Percentiles rank a stretch among this genome's conserved stretches.
Conservation (phyloP, 2,113 vertebrate species). For the Halcyon malimbica region DNA sequence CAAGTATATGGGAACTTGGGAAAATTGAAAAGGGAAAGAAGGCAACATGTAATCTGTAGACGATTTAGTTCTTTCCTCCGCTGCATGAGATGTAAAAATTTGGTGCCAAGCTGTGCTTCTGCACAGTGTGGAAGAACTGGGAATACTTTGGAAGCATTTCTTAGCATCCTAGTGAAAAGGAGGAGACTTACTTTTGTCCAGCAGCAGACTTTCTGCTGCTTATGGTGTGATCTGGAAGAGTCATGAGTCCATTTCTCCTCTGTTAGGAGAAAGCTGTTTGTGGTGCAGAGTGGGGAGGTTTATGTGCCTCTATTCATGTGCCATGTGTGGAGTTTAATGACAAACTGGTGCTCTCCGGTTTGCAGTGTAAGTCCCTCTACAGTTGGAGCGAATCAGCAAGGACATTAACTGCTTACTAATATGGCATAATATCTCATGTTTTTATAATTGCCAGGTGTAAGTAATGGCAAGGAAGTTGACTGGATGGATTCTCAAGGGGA, state of each 20-base stretch:
- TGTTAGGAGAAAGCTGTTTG: not conserved
- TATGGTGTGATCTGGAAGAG: not conserved
- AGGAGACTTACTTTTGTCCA: not conserved
- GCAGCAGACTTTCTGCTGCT: not conserved
- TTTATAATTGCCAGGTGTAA: slow-evolving; percentile 79
- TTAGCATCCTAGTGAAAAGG: not conserved
- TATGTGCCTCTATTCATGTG: not conserved
- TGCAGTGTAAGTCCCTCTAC: not conserved
- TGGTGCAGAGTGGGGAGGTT: not conserved
- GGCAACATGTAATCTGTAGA: not conserved
- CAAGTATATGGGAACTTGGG: not conserved
- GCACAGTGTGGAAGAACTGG: not conserved
- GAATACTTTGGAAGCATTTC: not conserved
- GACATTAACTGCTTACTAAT: not conserved
- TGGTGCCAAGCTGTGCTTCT: not conserved
- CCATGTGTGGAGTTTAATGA: not conserved
- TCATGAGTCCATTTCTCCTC: accelerated
- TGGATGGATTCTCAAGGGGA: slow-evolving; percentile 97
- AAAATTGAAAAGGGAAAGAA: not conserved
- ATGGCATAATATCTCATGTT: not conserved
- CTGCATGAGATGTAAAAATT: not conserved
- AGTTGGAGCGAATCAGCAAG: not conserved
- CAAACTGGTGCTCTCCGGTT: not conserved
- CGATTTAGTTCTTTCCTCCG: not conserved
- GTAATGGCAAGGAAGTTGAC: slow-evolving; percentile 89